Base-by-base conservation (phyloP, 1,140 invertebrate genomes). In the Venustaconcha ellipsiformis region DNA sequence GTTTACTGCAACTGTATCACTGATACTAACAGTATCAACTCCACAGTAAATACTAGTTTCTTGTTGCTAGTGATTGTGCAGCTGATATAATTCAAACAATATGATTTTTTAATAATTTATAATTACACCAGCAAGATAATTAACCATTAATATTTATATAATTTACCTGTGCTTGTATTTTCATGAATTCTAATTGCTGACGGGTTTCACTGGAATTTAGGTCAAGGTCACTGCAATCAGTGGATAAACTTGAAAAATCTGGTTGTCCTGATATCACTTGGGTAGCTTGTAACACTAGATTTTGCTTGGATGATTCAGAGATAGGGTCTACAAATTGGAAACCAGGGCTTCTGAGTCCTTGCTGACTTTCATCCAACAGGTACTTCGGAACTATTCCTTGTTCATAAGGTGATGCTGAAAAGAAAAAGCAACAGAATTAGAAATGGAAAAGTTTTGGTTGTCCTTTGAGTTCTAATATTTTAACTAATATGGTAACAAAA, bases 151-250 rank as follows among this genome's bases (percentile, higher is more conserved):
- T n/a, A 57, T 57, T 70, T 70, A 13, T 14, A 57, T 55, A 48
- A 57, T 77, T 55, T 70, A 88, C 86, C 83, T 86, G 82, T 15
- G 86, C 79, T 68, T 88, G 86, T 18, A 88, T 79, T 74, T 84
- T 85, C 80, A 88, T 84, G 67, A 86, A 88, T 18, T 86, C 82
- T 26, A 88, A 74, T 71, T 83, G 82, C 77, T 87, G 85, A 71
- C 80, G 76, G 62, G 86, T 83, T 48, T 88, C 86, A 14, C 79
- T 75, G 1, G 78, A 76, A 23, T 78, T 80, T 18, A 82, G 60
- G 65, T 84, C 80, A 18, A 84, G 62, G 59, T 62, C 56, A 23
- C 76, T 23, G 60, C 73, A 83, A 55, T 74, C 75, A 57, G 71
- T 80, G 26, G 79, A 80, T 37, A 83, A 48, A 12, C 57, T 30